These are phyloP conservation scores for Drosophila cardini DNA, from an alignment of 1,140 invertebrate species.

Conservation along the genomic window DNA sequence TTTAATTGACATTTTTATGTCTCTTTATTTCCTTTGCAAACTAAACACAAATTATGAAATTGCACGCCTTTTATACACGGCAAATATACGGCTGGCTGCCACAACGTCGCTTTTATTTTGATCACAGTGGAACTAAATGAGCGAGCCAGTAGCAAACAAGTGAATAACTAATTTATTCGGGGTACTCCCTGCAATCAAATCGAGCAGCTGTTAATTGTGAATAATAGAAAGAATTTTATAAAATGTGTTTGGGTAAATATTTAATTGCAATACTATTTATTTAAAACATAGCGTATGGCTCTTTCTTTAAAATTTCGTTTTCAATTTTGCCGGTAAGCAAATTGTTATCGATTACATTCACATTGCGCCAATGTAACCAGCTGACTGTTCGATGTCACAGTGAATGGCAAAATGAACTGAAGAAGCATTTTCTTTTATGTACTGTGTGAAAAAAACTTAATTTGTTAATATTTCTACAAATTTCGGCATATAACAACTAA, in stretches of 20 bases:
- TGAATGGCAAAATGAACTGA: slow-evolving; percentile 40
- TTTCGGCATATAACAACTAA: slow-evolving; percentile 10
- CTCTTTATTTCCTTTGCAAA: slow-evolving; percentile 70
- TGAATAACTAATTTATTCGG: neutral
- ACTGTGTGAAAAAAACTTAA: slow-evolving; percentile 61
- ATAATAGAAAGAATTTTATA: too few relatives aligned
- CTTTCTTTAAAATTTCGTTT: too few relatives aligned
- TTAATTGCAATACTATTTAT: neutral
- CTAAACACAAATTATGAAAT: slow-evolving; percentile 60
- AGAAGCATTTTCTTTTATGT: slow-evolving; percentile 50
- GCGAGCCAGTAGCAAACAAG: slow-evolving; percentile 4
- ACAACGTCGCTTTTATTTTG: slow-evolving; percentile 45
- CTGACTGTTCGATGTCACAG: slow-evolving; percentile 17
- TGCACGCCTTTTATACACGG: slow-evolving; percentile 35
- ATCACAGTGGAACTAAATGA: slow-evolving; percentile 18
- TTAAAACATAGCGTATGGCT: neutral
- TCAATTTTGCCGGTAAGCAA: too few relatives aligned
- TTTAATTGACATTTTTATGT: slow-evolving; percentile 72
- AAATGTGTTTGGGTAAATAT: neutral
- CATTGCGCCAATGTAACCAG: slow-evolving; percentile 12
- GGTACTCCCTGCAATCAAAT: neutral
- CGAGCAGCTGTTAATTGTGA: neutral
- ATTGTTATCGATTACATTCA: neutral
- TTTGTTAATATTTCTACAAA: slow-evolving; percentile 31
- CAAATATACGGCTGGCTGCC: slow-evolving; percentile 36